phyloP scores from a whole-genome alignment of 2,113 vertebrate species.

The Malaclemys terrapin region DNA sequence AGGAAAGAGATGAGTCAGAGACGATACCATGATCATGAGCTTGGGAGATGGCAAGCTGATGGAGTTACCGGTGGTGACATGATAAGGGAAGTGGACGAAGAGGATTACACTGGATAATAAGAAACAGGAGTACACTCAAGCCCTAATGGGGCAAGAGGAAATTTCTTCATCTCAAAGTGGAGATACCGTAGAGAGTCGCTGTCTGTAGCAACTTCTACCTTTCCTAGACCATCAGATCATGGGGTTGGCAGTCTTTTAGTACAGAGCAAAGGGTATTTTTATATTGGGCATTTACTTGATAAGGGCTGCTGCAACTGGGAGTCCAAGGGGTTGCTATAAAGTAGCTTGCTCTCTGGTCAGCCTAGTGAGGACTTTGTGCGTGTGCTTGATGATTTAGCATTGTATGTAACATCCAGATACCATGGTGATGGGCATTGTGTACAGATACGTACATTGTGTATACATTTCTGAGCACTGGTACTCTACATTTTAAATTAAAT shows the following conservation, averaged over 20 bases:
- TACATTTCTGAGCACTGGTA: conserved; percentile 51
- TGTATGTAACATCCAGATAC: conserved; percentile 34
- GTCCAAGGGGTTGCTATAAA: neutral
- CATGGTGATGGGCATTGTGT: conserved; percentile 9
- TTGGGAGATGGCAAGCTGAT: neutral
- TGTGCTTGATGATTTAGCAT: conserved; percentile 32
- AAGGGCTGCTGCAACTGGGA: neutral
- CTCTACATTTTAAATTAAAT: conserved; percentile 23
- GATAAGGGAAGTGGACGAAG: neutral
- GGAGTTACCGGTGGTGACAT: neutral
- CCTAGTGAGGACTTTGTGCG: conserved; percentile 15
- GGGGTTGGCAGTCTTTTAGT: neutral
- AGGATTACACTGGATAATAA: neutral
- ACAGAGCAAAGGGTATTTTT: neutral
- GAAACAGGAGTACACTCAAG: neutral
- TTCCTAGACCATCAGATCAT: neutral
- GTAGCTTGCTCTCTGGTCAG: conserved; percentile 26
- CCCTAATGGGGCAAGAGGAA: neutral
- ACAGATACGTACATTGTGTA: conserved; percentile 61
- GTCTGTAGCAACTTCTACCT: neutral
- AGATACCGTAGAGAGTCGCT: neutral
- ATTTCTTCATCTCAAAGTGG: neutral
- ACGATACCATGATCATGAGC: too few relatives aligned
- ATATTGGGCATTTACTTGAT: neutral
- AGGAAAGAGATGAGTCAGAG: neutral